Evolutionary conservation across 1,140 invertebrate species (phyloP), one percentile per base, ranked within the genome.

Genomic region (Nephila pilipes): DNA sequence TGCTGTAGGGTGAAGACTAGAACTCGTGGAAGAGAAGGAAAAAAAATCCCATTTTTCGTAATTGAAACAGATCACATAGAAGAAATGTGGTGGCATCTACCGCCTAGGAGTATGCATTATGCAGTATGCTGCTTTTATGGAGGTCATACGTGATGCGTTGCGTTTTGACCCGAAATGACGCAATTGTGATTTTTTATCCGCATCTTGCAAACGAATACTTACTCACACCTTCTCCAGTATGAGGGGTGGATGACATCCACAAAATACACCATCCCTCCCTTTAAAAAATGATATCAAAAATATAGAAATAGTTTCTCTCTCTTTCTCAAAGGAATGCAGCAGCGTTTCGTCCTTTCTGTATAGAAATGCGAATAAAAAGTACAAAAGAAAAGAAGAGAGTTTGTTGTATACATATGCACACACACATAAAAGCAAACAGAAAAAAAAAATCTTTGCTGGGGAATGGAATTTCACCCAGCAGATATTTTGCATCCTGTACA

Each of bases 1-100:
- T 10, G 69, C 87, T 79, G 20, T 46, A 85, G 69, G 25, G 87
- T 79, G 46, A 46, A 36, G 58, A 87, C 85, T 75, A 75, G 32
- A 75, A 29, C 4, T 29, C 12, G 32, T 18, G 69, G 32, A 75
- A 75, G 60, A 29, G 5, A 69, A 25, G 22, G 38, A 38, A 88
- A 88, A 88, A 54, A 88, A 69, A 88, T 88, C 85, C 58, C 63
- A 63, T 88, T 88, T 88, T 88, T 65, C 38, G 85, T 58, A 63
- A 88, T 88, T 69, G 85, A 88, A 88, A 69, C 85, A 65, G 58
- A 88, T 69, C 60, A 65, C 58, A 65, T 10, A 36, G 85, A 46
- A 65, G 60, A 69, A 88, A 36, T 60, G 58, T 69, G n/a, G 85
- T 54, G 46, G 60, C 36, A 18, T 36, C 69, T 75, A 75, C 14